These are phyloP conservation scores for Sander vitreus DNA, from an alignment of 2,113 vertebrate genomes.

Conservation along the genomic window DNA sequence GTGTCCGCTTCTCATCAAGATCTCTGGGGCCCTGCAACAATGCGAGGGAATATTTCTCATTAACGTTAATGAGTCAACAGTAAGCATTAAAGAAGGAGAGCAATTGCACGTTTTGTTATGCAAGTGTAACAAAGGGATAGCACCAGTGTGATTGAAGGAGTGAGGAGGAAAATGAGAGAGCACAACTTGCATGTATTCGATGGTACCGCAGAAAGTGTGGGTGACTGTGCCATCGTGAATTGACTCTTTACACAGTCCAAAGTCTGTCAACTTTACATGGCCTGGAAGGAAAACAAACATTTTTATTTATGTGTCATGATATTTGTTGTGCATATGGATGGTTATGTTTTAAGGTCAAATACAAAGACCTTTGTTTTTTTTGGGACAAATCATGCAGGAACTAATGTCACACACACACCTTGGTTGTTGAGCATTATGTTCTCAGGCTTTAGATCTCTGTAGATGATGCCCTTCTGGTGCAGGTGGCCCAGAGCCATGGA, in stretches of 20 bases:
- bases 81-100: too few relatives aligned
- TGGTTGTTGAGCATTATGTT: constrained; percentile 99
- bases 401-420: constrained; percentile 86
- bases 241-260: constrained; percentile 98
- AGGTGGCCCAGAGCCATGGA: constrained; percentile 99
- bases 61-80: neutral
- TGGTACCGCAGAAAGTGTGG: constrained; percentile 99
- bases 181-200: constrained; percentile 96
- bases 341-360: neutral
- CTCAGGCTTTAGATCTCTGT: constrained; percentile 98
- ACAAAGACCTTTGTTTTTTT: neutral
- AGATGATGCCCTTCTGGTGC: constrained; percentile 99
- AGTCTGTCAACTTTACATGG: constrained; percentile 98
- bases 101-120: neutral
- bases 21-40: constrained; percentile 95
- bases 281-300: constrained; percentile 81
- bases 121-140: too few relatives aligned
- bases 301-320: neutral
- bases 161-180: neutral
- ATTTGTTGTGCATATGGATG: neutral
- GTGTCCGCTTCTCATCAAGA: constrained; percentile 98
- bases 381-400: too few relatives aligned
- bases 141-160: neutral
- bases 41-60: neutral
- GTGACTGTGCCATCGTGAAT: constrained; percentile 99